Evolutionary conservation across 2,113 vertebrate species (phyloP).

Genomic region (Uropsilus gracilis): DNA sequence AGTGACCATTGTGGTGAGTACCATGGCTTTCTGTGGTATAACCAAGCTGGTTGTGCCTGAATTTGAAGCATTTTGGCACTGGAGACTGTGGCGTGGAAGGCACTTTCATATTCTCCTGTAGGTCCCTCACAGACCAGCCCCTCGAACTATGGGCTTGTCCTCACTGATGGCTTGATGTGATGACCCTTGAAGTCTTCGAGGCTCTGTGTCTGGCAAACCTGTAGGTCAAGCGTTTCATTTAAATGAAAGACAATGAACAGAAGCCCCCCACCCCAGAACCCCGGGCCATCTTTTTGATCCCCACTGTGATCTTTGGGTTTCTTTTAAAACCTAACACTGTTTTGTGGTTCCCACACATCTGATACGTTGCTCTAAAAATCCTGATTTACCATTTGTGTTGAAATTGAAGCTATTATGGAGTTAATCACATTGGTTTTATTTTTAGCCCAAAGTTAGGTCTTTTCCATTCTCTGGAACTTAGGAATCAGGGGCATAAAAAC

Average conservation of each 20-base stretch:
- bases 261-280: too few relatives aligned
- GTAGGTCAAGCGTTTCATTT: not conserved
- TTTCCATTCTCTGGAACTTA: not conserved
- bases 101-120: not conserved
- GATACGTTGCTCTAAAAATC: not conserved
- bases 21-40: not conserved
- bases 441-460: not conserved
- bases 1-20: not conserved
- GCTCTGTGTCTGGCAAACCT: not conserved
- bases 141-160: not conserved
- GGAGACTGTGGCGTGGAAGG: slow-evolving; percentile 5
- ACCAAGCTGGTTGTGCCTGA: not conserved
- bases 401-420: not conserved
- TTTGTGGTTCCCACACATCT: not conserved
- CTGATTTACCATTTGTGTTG: not conserved
- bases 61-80: not conserved
- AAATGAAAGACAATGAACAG: not conserved
- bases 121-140: not conserved
- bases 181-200: not conserved
- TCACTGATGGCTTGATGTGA: not conserved
- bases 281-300: too few relatives aligned
- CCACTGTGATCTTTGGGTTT: too few relatives aligned
- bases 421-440: not conserved
- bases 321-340: not conserved
- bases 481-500: not conserved